phyloP scores from a whole-genome alignment of 2,113 vertebrate genomes.

The Diphyllodes magnificus region DNA sequence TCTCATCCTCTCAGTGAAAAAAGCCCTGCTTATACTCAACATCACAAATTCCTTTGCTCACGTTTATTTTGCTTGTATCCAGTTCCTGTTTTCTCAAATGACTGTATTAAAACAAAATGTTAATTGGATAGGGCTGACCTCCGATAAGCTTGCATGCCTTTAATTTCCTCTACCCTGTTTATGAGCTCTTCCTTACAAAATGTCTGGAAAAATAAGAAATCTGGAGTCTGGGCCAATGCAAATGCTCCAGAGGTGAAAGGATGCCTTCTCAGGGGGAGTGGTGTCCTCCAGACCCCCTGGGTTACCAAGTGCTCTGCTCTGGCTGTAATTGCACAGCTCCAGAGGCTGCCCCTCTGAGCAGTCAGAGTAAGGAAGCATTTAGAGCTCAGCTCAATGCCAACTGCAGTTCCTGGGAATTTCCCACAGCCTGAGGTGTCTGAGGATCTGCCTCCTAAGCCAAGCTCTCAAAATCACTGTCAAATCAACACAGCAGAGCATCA shows the following conservation, averaged over 20 bases:
- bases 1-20: not conserved
- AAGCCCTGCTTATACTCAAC: fast-evolving
- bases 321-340: not conserved
- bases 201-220: not conserved
- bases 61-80: not conserved
- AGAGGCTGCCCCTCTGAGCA: not conserved
- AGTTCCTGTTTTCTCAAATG: not conserved
- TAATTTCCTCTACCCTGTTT: not conserved
- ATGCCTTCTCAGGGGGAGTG: not conserved
- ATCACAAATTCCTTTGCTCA: not conserved
- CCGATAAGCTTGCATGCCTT: not conserved
- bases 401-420: not conserved
- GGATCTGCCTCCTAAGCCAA: not conserved
- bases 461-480: not conserved
- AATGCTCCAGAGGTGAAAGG: not conserved
- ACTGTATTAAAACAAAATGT: not conserved
- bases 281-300: not conserved
- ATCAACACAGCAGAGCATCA: not conserved
- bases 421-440: not conserved
- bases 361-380: not conserved
- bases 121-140: not conserved
- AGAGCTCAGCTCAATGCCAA: not conserved
- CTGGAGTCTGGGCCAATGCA: not conserved
- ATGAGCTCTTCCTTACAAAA: not conserved
- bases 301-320: no score